Conservation (phyloP, 1,140 invertebrate species). For the Chionoecetes opilio region DNA sequence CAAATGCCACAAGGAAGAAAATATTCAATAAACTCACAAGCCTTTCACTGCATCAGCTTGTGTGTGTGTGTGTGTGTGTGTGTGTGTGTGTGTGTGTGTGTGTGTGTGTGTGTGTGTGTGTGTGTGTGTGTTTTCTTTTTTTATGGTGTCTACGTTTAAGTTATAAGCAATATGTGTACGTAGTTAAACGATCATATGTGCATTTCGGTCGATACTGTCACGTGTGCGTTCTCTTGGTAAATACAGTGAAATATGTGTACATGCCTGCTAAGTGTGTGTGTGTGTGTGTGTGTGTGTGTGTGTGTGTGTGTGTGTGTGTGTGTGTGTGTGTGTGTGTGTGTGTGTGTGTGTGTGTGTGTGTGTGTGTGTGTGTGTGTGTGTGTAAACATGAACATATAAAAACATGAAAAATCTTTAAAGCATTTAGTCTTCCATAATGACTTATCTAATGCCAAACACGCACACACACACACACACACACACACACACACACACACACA, state of each 20-base stretch:
- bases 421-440: background rate
- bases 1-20: constrained; percentile 22
- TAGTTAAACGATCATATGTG: background rate
- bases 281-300: background rate
- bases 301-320: background rate
- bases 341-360: constrained; percentile 21
- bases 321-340: constrained; percentile 19
- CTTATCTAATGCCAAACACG: background rate
- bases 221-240: background rate
- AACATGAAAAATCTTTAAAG: background rate
- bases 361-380: constrained; percentile 27
- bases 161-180: constrained; percentile 35
- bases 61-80: constrained; percentile 10
- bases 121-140: background rate
- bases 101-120: constrained; percentile 12
- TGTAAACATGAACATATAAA: background rate
- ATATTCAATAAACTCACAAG: constrained; percentile 45
- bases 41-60: constrained; percentile 35
- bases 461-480: constrained; percentile 10
- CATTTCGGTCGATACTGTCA: background rate
- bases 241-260: background rate
- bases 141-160: background rate
- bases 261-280: background rate
- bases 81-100: background rate
- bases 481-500: constrained; percentile 42